Evolutionary conservation across 2,113 vertebrate genomes (phyloP).

Genomic region (Triplophysa tibetana): DNA sequence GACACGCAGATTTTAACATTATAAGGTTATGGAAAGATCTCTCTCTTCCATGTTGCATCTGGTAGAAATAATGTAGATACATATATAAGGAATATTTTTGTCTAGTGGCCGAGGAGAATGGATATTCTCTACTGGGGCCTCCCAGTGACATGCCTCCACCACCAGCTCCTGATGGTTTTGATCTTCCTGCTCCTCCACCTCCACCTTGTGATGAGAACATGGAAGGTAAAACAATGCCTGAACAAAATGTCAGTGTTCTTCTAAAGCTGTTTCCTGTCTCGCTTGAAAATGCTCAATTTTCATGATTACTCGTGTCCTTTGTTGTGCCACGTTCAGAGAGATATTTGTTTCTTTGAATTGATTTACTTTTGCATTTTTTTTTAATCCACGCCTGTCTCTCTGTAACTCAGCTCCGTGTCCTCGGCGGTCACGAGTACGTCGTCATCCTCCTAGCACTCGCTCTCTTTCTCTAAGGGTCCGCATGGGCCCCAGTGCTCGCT

Average conservation of each 20-base stretch:
- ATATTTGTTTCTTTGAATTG: constrained; percentile 29
- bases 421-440: constrained; percentile 58
- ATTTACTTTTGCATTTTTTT: not conserved
- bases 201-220: constrained; percentile 30
- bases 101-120: constrained; percentile 69
- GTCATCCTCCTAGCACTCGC: constrained; percentile 60
- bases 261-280: not conserved
- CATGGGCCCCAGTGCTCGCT: constrained; percentile 66
- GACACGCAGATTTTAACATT: not conserved
- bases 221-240: constrained; percentile 45
- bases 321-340: not conserved
- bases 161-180: constrained; percentile 44
- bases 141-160: constrained; percentile 50
- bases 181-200: constrained; percentile 62
- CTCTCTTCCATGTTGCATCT: not conserved
- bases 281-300: not conserved
- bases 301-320: not conserved
- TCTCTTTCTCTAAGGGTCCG: constrained; percentile 71
- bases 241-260: not conserved
- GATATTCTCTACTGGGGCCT: constrained; percentile 52
- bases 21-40: not conserved
- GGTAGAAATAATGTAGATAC: not conserved
- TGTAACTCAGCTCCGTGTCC: constrained; percentile 45
- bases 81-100: not conserved
- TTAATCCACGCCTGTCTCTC: constrained; percentile 9